phyloP scores from a whole-genome alignment of 2,888 invertebrate species.

The Drosophila gaucha region DNA sequence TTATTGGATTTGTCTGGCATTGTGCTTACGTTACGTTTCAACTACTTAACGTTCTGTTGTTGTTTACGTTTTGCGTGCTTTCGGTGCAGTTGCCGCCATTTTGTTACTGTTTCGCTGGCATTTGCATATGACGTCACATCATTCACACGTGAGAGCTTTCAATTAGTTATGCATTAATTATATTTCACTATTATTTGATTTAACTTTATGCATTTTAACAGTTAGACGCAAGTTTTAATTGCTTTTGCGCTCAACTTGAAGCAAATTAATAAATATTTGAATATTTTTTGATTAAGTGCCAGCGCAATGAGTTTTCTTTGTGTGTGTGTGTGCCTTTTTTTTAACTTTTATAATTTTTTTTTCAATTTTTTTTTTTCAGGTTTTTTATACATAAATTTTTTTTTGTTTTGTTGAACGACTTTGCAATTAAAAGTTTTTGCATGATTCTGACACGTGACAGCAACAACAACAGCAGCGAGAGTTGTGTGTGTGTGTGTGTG shows the following conservation, averaged over 20 bases:
- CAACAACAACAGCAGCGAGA: slow-evolving; percentile 20
- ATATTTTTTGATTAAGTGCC: slow-evolving; percentile 43
- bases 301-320: slow-evolving; percentile 44
- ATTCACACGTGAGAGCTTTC: slow-evolving; percentile 31
- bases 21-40: slow-evolving; percentile 31
- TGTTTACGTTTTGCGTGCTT: slow-evolving; percentile 7
- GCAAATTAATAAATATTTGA: slow-evolving; percentile 59
- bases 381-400: slow-evolving; percentile 8
- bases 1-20: slow-evolving; percentile 37
- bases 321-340: neutral
- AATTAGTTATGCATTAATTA: slow-evolving; percentile 46
- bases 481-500: slow-evolving; percentile 17
- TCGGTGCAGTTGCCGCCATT: slow-evolving; percentile 19
- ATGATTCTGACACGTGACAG: slow-evolving; percentile 62
- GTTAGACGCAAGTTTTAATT: slow-evolving; percentile 47
- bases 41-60: slow-evolving; percentile 19
- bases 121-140: neutral
- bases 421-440: slow-evolving; percentile 65
- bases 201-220: slow-evolving; percentile 15
- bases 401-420: slow-evolving; percentile 43
- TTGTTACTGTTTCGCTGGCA: slow-evolving; percentile 16
- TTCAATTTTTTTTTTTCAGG: slow-evolving; percentile 8
- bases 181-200: neutral
- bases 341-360: slow-evolving; percentile 13
- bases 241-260: slow-evolving; percentile 33